A percentile compares a stretch with the other conserved stretches of the same genome.
These are phyloP conservation scores for Hafferia zeledoni DNA, from an alignment of 2,797 vertebrate species.

Conservation along the genomic window DNA sequence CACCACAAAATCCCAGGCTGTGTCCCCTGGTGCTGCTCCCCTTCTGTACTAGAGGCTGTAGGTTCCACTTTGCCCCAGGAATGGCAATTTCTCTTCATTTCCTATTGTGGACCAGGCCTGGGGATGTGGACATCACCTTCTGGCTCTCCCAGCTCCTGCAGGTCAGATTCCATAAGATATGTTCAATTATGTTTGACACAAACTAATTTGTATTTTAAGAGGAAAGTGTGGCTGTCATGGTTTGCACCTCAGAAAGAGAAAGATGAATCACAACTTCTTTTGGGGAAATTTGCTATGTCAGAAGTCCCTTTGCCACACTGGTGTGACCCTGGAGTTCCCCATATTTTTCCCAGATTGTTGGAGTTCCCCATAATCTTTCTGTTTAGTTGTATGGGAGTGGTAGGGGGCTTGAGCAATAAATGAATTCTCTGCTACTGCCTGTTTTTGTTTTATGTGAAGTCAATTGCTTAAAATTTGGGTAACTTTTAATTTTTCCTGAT, in stretches of 20 bases:
- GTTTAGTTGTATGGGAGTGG: neutral
- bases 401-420: neutral
- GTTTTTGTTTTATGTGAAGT: neutral
- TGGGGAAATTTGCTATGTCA: neutral
- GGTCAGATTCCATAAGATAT: neutral
- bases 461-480: constrained; percentile 6
- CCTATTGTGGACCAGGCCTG: neutral
- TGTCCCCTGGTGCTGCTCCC: neutral
- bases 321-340: neutral
- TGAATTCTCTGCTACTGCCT: neutral
- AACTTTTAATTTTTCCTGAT: constrained; percentile 25
- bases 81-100: neutral
- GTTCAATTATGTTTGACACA: neutral
- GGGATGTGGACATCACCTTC: neutral
- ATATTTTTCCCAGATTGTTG: neutral
- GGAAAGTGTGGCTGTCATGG: neutral
- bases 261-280: neutral
- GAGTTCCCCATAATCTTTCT: neutral
- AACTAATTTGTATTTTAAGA: neutral
- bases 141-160: neutral
- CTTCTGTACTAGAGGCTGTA: neutral
- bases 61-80: neutral
- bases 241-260: neutral
- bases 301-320: neutral
- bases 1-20: neutral